Conservation (phyloP, 2,888 invertebrate genomes). For the Adineta ricciae region DNA sequence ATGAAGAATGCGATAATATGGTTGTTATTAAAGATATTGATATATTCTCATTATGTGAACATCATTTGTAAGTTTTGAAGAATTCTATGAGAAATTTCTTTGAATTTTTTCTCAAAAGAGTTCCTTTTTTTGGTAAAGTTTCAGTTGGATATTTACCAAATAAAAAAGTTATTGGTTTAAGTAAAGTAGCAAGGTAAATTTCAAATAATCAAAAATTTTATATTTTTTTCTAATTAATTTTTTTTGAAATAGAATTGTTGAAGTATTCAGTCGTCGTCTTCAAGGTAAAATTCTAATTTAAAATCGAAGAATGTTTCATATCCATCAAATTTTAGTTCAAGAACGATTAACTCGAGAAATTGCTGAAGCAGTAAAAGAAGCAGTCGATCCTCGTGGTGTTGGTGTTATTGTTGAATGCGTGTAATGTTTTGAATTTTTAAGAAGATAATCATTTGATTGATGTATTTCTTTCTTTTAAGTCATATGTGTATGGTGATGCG, state of each 20-base stretch:
- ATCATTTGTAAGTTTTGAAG: slow-evolving; percentile 71
- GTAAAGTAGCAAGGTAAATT: slow-evolving; percentile 80
- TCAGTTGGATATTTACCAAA: slow-evolving; percentile 96
- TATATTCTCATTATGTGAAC: slow-evolving; percentile 99
- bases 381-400: slow-evolving; percentile 89
- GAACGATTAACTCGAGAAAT: slow-evolving; percentile 95
- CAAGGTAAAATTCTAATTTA: slow-evolving; percentile 57
- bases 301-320: not conserved
- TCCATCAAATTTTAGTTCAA: slow-evolving; percentile 60
- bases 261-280: slow-evolving; percentile 85
- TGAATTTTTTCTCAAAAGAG: not conserved
- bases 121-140: slow-evolving; percentile 53
- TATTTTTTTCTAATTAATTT: not conserved
- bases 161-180: slow-evolving; percentile 87
- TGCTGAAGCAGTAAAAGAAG: slow-evolving; percentile 88
- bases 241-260: slow-evolving; percentile 67
- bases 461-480: slow-evolving; percentile 69
- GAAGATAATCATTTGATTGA: too few relatives aligned
- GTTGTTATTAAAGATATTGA: slow-evolving; percentile 98
- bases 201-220: not conserved
- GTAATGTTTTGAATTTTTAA: too few relatives aligned
- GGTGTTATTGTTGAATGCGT: slow-evolving; percentile 98
- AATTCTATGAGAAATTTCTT: not conserved
- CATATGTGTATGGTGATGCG: slow-evolving; percentile 99
- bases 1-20: slow-evolving; percentile 98